Conservation (phyloP, 1,140 invertebrate genomes). For the Pseudomyrmex pallidus region DNA sequence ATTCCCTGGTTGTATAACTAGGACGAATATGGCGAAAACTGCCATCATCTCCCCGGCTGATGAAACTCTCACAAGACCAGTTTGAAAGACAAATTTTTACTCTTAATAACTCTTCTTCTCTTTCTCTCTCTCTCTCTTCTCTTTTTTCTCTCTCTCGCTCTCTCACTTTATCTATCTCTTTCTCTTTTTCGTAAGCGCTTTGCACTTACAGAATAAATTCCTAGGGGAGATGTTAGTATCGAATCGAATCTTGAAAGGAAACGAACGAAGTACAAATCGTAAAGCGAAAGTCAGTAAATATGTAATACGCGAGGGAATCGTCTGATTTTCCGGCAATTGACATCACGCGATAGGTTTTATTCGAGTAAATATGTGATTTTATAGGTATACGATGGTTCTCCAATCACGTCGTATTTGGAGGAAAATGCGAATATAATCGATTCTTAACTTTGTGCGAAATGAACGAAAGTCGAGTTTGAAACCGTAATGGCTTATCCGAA, state of each 20-base stretch:
- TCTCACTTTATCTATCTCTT: neutral
- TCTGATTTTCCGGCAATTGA: conserved; percentile 48
- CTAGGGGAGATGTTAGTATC: conserved; percentile 3
- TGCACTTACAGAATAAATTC: neutral
- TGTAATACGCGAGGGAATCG: conserved; percentile 38
- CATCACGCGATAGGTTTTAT: conserved; percentile 43
- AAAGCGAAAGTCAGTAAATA: conserved; percentile 41
- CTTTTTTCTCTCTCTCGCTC: too few relatives aligned
- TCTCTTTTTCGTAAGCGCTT: neutral
- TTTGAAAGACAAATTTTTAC: too few relatives aligned
- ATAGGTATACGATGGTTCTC: conserved; percentile 43
- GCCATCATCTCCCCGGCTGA: conserved; percentile 23
- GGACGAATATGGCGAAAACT: conserved; percentile 52
- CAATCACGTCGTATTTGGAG: conserved; percentile 25
- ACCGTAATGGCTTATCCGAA: conserved; percentile 12
- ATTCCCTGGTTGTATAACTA: conserved; percentile 49
- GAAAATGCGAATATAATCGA: conserved; percentile 48
- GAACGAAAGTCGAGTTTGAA: conserved; percentile 21
- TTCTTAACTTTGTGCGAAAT: conserved; percentile 25
- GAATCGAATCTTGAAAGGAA: conserved; percentile 32
- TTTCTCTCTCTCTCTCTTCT: too few relatives aligned
- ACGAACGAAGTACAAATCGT: conserved; percentile 39
- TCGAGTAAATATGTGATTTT: conserved; percentile 50
- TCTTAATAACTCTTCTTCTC: too few relatives aligned
- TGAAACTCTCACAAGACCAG: conserved; percentile 2